Evolutionary conservation across 2,888 invertebrate species (phyloP), one percentile per base, ranked within the genome.

Genomic region (Halictus ligatus): DNA sequence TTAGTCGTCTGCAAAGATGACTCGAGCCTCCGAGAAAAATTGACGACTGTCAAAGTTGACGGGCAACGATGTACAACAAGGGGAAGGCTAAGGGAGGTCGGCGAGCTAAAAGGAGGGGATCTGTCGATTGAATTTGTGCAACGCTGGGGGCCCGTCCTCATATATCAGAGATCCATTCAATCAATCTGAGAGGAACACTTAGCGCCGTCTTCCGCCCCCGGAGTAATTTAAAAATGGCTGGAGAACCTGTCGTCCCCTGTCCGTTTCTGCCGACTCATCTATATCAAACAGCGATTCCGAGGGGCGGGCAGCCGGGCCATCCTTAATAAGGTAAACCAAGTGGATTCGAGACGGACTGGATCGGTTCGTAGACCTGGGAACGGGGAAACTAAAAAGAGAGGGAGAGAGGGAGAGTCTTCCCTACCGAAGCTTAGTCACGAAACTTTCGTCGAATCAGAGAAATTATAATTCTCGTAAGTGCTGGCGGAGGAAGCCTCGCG

Each of bases 391-490:
- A 54, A 10, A 10, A 8, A 10, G 54, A 54, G 54, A 18, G 35
- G 21, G 35, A 29, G 46, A 48, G 64, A 29, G 25, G 5, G 25
- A 29, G 64, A 64, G 15, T 29, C 25, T 64, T 74, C 72, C 78
- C 88, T 79, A 35, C 40, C 40, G 43, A 18, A 83, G 81, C 82
- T 86, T 84, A 81, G 86, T 87, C 83, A 80, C 85, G 87, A 80
- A 86, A 88, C 84, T 91, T 88, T 86, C 82, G 82, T 86, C 87
- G 88, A 92, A 92, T 91, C 88, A 81, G 83, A 84, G 83, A 91
- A 90, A 92, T 91, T 88, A 91, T 90, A 89, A 92, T 91, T 89
- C 90, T 85, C 80, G 81, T 87, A 84, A 92, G 89, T 88, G 88
- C 89, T 86, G 73, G 78, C 64, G 71, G n/a, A 46, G 69, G 77